Evolutionary conservation across 2,888 invertebrate genomes (phyloP), one percentile per base, ranked within the genome.

Genomic region (Dermolepida albohirtum): DNA sequence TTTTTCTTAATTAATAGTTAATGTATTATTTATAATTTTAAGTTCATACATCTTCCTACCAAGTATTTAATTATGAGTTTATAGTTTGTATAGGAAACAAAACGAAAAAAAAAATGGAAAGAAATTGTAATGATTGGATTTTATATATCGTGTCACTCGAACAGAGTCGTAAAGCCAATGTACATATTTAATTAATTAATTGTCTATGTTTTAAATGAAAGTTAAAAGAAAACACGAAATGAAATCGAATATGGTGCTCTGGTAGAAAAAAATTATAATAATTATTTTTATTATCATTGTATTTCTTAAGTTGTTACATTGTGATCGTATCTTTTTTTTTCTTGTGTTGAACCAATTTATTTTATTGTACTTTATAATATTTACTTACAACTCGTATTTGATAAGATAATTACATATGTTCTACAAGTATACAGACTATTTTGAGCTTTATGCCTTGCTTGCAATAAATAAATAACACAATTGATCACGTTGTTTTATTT

Each of bases 21-120:
- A 66, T 62, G 51, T 69, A 69, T 52, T 68, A 70, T 71, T 71
- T 73, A 72, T 77, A 74, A 71, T 76, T 75, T 72, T 80, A 80
- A 79, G 80, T 77, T 77, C 75, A 79, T 78, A 82, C 83, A 83
- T 83, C 82, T 82, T 83, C 83, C 83, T 83, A 83, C 80, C 81
- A 81, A 83, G 83, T 83, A 83, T 83, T 83, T 82, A 80, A 80
- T 74, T 71, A 75, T 75, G 67, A 74, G 70, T 76, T 71, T 64
- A 52, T 67, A 51, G 34, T 59, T 65, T 79, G 76, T 79, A 77
- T 75, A 76, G 73, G 73, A 74, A 62, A 27, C 47, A 47, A 62
- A 62, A 62, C 5, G 14, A 47, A 47, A n/a, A n/a, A 10, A 7
- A 76, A 74, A 34, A 34, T 34, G 34, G 6, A 34, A 34, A 34